Evolutionary conservation across 53 echinoderm and acorn worm genomes (phyloP).

Genomic region (Arbacia lixula): DNA sequence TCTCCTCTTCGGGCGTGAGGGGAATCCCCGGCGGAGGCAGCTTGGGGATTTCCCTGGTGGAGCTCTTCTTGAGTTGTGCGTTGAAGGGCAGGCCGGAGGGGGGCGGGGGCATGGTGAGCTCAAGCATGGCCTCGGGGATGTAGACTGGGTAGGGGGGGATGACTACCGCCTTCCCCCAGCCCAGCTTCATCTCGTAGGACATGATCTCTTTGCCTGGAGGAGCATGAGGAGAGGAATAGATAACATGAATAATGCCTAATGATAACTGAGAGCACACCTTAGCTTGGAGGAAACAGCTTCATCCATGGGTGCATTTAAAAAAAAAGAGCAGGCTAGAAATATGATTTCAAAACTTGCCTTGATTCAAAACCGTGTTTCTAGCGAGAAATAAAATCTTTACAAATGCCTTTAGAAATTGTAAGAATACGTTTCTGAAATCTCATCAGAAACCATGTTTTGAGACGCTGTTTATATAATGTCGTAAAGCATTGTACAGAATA

Average conservation of each 20-base stretch:
- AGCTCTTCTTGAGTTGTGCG: conserved; percentile 80
- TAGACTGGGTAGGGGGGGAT: conserved; percentile 97
- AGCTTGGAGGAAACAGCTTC: too few relatives aligned
- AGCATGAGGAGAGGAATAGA: background rate
- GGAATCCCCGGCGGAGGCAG: conserved; percentile 68
- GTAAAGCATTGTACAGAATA: too few relatives aligned
- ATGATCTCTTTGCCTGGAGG: conserved; percentile 80
- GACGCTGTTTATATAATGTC: too few relatives aligned
- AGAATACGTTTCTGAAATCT: too few relatives aligned
- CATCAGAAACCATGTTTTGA: too few relatives aligned
- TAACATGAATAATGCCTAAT: background rate
- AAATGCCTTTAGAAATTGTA: too few relatives aligned
- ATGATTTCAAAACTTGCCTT: too few relatives aligned
- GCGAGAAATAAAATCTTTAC: too few relatives aligned
- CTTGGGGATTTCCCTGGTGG: conserved; percentile 62
- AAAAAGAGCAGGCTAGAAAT: too few relatives aligned
- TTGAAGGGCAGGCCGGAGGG: conserved; percentile 99
- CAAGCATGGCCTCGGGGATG: conserved; percentile 97
- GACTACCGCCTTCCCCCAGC: conserved; percentile 97
- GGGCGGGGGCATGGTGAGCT: conserved; percentile 93
- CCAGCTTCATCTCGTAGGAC: conserved; percentile 97
- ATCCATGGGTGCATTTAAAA: too few relatives aligned
- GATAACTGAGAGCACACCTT: background rate
- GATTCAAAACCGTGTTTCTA: too few relatives aligned
- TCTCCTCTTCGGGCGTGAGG: conserved; percentile 68